A percentile compares a stretch with the other conserved stretches of the same genome.
Evolutionary conservation across 2,113 vertebrate species (phyloP).

Genomic region (Hydropotes inermis): DNA sequence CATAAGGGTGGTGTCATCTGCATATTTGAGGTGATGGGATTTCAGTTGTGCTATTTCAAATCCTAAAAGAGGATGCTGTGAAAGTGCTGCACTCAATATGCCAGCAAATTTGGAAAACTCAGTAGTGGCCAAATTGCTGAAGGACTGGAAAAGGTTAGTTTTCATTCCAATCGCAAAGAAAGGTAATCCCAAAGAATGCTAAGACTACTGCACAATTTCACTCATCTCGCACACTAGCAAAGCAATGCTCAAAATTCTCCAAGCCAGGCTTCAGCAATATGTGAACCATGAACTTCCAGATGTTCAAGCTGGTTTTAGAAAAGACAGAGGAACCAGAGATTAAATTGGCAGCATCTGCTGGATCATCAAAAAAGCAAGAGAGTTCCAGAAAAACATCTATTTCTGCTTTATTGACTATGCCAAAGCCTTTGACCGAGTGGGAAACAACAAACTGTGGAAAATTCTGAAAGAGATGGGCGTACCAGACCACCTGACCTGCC

Average conservation of each 20-base stretch:
- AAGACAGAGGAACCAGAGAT: neutral
- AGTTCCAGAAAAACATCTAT: neutral
- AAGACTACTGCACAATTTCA: no score
- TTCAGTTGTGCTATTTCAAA: neutral
- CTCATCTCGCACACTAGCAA: neutral
- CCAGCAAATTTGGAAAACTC: neutral
- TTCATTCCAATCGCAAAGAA: no score
- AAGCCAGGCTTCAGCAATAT: neutral
- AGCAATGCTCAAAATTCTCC: neutral
- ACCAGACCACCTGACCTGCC: neutral
- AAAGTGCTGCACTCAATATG: neutral
- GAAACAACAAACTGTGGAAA: neutral
- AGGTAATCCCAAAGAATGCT: no score
- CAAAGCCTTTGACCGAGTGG: neutral
- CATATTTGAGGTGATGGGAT: neutral
- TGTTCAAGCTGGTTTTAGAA: neutral
- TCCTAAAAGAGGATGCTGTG: neutral
- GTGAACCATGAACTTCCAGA: neutral
- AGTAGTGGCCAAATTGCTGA: neutral
- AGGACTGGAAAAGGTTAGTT: neutral
- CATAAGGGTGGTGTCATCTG: neutral
- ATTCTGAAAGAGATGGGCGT: neutral
- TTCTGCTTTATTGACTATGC: neutral
- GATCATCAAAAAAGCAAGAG: neutral
- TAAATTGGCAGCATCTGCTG: neutral